Base-by-base conservation (phyloP, 1,140 invertebrate genomes). In the Pseudomyrmex dendroicus region DNA sequence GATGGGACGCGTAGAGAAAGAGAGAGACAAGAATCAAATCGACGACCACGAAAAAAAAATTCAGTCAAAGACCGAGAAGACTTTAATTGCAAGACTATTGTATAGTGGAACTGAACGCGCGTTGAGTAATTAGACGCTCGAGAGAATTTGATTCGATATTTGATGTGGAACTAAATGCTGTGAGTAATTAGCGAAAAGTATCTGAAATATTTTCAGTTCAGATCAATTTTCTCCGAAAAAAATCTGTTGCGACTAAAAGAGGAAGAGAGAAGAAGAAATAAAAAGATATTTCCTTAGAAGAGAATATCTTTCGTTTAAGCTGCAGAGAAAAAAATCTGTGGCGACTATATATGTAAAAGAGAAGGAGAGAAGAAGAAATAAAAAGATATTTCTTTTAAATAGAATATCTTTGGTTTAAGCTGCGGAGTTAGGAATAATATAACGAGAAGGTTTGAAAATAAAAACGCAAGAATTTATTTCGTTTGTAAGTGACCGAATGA, bases 121-220 rank as follows among this genome's bases (percentile, higher is more conserved):
- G n/a, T 10, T n/a, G 46, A 20, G 10, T 22, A 22, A 52, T 8
- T 12, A n/a, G 13, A 2, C 3, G 0, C 61, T 15, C 5, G 9
- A 7, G 62, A 64, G 20, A 48, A 50, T 17, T 56, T 25, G n/a
- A 68, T 57, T 46, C 17, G 52, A 48, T 59, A 48, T 17, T 50
- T 12, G 44, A 70, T 57, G 76, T 59, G 66, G 54, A 25, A 48
- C 35, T 50, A 35, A 67, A 56, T 15, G 74, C 13, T 56, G 74
- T 77, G 74, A 68, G 17, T 77, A 56, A 77, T 68, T 46, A 56
- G 63, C 46, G 63, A 44, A 62, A 13, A 46, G 7, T 67, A 77
- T 17, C 50, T 54, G 73, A 17, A 44, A n/a, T 35, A 35, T 35
- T 7, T 46, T 63, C 13, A 12, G 46, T 63, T 35, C 15, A 12